Percentiles rank a stretch among this genome's conserved stretches.
phyloP scores from a whole-genome alignment of 2,113 vertebrate species.

The Mesembrinibis cayennensis region DNA sequence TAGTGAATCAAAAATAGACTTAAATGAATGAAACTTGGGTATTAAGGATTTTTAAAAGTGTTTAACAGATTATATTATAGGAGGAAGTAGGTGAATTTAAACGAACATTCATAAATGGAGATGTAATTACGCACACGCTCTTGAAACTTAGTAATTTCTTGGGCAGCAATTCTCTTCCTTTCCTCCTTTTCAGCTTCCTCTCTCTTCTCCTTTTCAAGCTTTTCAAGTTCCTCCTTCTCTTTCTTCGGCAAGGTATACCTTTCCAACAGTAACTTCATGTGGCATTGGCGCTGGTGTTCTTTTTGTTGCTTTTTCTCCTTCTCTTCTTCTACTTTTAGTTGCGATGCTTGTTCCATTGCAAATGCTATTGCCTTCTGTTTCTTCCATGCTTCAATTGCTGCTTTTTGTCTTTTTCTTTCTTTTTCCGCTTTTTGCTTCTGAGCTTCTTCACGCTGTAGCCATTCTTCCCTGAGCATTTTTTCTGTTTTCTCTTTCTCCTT shows the following conservation, averaged over 20 bases:
- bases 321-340: conserved; percentile 72
- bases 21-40: background rate
- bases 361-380: conserved; percentile 73
- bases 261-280: conserved; percentile 78
- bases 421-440: conserved; percentile 74
- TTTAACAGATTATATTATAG: background rate
- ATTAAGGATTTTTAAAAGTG: background rate
- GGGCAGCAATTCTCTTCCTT: conserved; percentile 71
- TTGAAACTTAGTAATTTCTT: conserved; percentile 80
- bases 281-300: conserved; percentile 71
- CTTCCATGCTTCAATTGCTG: conserved; percentile 79
- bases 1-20: background rate
- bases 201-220: conserved; percentile 67
- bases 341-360: conserved; percentile 72
- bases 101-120: background rate
- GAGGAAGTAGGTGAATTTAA: background rate
- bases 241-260: conserved; percentile 74
- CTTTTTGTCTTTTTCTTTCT: conserved; percentile 71
- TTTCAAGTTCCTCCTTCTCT: conserved; percentile 75
- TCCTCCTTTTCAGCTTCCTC: conserved; percentile 75
- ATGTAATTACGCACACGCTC: conserved; percentile 74
- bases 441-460: conserved; percentile 44
- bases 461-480: conserved; percentile 36
- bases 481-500: conserved; percentile 74
- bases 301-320: conserved; percentile 74